phyloP scores from a whole-genome alignment of 2,888 invertebrate genomes.

The Drosophila picticornis region DNA sequence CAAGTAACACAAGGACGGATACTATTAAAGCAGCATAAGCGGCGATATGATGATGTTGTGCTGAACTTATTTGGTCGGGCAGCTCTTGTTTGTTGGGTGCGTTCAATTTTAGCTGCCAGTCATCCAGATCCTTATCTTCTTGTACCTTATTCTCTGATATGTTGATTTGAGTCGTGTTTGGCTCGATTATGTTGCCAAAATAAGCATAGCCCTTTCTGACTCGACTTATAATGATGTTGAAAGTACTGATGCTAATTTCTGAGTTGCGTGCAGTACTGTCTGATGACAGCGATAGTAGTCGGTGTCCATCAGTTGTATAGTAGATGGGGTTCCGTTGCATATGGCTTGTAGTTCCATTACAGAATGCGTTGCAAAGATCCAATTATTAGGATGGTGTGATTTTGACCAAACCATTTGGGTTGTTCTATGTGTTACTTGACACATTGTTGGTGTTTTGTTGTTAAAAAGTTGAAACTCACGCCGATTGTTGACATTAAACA shows the following conservation, averaged over 20 bases:
- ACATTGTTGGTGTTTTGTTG: background rate
- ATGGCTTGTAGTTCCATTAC: background rate
- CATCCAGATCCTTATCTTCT: no score
- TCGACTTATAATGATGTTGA: background rate
- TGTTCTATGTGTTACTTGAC: background rate
- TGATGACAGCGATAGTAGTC: background rate
- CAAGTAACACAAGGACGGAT: no score
- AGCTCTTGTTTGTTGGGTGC: no score
- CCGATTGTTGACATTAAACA: background rate
- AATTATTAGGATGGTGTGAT: background rate
- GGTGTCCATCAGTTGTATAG: no score
- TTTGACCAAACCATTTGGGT: background rate
- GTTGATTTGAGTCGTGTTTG: no score
- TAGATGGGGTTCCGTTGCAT: no score
- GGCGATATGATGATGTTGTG: no score
- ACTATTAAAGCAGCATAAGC: no score
- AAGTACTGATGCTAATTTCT: background rate
- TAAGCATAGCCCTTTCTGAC: accelerated
- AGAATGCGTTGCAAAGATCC: background rate
- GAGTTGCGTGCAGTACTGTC: background rate
- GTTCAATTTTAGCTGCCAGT: no score
- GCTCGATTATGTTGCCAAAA: background rate
- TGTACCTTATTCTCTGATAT: no score
- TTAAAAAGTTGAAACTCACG: background rate
- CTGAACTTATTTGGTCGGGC: no score